Evolutionary conservation across 2,888 invertebrate species (phyloP), one percentile per base, ranked within the genome.

Genomic region (Cecidostiba fungosa): DNA sequence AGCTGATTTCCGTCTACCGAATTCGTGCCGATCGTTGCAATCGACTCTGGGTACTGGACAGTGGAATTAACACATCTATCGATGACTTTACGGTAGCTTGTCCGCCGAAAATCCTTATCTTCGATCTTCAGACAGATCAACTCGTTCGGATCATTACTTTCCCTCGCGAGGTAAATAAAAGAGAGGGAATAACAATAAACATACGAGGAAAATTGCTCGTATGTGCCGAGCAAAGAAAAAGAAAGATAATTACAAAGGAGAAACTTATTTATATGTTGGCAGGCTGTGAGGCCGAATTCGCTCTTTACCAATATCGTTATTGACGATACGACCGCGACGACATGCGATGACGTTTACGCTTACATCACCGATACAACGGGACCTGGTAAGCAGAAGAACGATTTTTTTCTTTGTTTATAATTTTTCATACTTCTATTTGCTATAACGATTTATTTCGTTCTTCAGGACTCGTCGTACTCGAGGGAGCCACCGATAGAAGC

Each of bases 341-440:
- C 95, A 54, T 98, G 97, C 90, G 97, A 97, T 91, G 95, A 96
- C 89, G 95, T 97, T 19, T 96, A 96, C 90, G 95, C 96, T 0
- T 98, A 98, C 93, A 97, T 97, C 89, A 95, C 96, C 39, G 97
- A 98, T 91, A 97, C 97, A 0, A 96, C 97, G 43, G 96, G 97
- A 85, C 97, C 97, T 90, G 97, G 97, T 96, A 92, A 90, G 85
- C 70, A 39, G 50, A 0, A 16, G 19, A 47, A 3, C 29, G 47
- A 16, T 85, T n/a, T 47, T 78, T 16, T 54, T 23, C 14, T 72
- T 62, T 47, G 14, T 50, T 19, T 14, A 32, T 69, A 8, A 72
- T 14, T 69, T 77, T 66, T 29, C 62, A 66, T 76, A 19, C 16
- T 80, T 10, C 36, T 39, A 59, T 29, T 54, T 26, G 1, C 5